Base-by-base conservation (phyloP, 2,797 vertebrate species). In the Graptemys geographica region DNA sequence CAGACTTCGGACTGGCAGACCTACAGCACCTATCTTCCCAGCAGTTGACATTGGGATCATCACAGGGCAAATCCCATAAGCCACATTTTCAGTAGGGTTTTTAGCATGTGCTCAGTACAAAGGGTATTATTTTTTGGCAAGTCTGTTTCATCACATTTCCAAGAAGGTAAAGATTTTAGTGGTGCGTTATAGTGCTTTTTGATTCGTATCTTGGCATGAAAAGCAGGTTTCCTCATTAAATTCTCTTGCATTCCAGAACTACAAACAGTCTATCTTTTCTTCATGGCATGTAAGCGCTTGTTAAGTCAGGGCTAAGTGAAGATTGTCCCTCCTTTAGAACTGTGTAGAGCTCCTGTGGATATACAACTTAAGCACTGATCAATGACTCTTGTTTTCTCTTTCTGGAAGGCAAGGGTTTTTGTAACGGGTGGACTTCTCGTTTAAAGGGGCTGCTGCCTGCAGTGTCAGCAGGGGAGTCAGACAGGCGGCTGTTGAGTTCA, bases 391-490 rank as follows among this genome's bases (percentile, higher is more conserved):
- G 84, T 92, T 96, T 96, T 89, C 72, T 89, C 57, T 93, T 87
- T 65, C 47, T 51, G 47, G 90, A 88, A 97, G 88, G 31, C 69
- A 93, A 3, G 16, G 5, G 37, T 91, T 90, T 95, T 96, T 95
- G 83, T 93, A 94, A 80, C 84, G 92, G 27, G 11, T 41, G 47
- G 93, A 83, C 56, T 94, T 86, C 94, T 91, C 47, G 85, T 94
- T 95, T 95, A 92, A 91, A 96, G 88, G 87, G 78, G 65, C 88
- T 95, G 86, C 96, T 95, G 92, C 97, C 97, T 94, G 88, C 88
- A 93, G 59, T 96, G 91, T 94, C 97, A 89, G 96, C 87, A 7
- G 87, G 76, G 90, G 88, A 94, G 90, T 82, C 84, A 95, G 92
- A 51, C 69, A 47, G 65, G 89, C 25, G 78, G 95, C 93, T 97